Evolutionary conservation across 2,888 invertebrate species (phyloP).

Genomic region (Gymnoscelis rufifasciata): DNA sequence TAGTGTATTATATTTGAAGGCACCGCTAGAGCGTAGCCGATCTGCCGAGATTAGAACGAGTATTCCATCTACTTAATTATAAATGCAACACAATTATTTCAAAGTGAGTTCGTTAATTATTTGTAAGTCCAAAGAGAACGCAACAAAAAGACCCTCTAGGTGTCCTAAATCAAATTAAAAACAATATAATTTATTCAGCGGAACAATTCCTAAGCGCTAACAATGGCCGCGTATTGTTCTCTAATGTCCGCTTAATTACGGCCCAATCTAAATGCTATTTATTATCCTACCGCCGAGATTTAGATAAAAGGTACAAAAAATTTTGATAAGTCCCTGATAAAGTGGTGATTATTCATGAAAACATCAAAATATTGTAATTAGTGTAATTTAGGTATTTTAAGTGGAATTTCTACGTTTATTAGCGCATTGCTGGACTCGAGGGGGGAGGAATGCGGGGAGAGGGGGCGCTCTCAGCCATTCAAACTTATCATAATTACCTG

Average conservation of each 20-base stretch:
- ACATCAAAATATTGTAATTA: constrained; percentile 26
- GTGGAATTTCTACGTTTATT: constrained; percentile 24
- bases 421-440: constrained; percentile 19
- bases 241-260: constrained; percentile 15
- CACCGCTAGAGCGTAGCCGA: too few species aligned
- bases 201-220: constrained; percentile 18
- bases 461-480: background rate
- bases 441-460: background rate
- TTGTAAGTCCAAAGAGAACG: background rate
- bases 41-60: too few species aligned
- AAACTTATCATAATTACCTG: background rate
- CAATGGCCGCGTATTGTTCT: constrained; percentile 18
- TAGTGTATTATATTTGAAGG: too few species aligned
- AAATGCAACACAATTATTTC: too few species aligned
- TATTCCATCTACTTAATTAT: too few species aligned
- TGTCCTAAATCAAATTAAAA: constrained; percentile 6
- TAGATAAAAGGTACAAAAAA: constrained; percentile 41
- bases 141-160: background rate
- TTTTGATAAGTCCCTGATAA: constrained; percentile 40
- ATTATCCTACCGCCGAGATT: constrained; percentile 18
- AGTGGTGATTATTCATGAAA: constrained; percentile 30
- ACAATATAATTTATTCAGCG: constrained; percentile 14
- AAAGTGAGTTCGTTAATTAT: too few species aligned
- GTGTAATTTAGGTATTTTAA: constrained; percentile 28
- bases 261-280: constrained; percentile 24